A percentile compares a stretch with the other conserved stretches of the same genome.
Evolutionary conservation across 2,797 vertebrate species (phyloP).

Genomic region (Neosilurus hyrtlii): DNA sequence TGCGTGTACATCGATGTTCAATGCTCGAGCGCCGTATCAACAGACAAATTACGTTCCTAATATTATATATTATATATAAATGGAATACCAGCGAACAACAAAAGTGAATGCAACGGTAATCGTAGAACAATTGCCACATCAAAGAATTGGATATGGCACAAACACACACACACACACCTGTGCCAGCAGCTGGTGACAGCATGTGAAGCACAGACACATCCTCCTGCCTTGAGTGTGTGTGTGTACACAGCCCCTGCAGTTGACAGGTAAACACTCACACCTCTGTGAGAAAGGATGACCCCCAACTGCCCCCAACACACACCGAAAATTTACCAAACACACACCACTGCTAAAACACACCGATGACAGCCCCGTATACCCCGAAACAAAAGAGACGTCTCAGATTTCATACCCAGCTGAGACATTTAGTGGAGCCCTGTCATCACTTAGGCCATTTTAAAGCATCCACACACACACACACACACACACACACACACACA

Average conservation of each 20-base stretch:
- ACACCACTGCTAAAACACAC: conserved; percentile 29
- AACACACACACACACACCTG: conserved; percentile 23
- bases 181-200: conserved; percentile 17
- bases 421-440: conserved; percentile 62
- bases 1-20: too few relatives aligned
- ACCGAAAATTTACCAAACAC: conserved; percentile 31
- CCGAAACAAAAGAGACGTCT: conserved; percentile 47
- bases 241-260: not conserved
- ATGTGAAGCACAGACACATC: conserved; percentile 9
- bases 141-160: not conserved
- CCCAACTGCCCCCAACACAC: not conserved
- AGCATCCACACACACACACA: not conserved
- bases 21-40: too few relatives aligned
- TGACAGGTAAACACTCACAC: conserved; percentile 6
- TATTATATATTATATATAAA: not conserved
- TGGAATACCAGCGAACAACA: not conserved
- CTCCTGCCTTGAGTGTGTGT: not conserved
- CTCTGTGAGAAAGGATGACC: conserved; percentile 19
- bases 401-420: conserved; percentile 63
- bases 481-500: not conserved
- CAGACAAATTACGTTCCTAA: too few relatives aligned
- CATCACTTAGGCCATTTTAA: conserved; percentile 49
- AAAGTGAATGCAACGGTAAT: not conserved
- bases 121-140: not conserved
- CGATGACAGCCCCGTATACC: not conserved